phyloP scores from a whole-genome alignment of 37 sponge, comb jelly and placozoan genomes.

The Halichondria panicea region DNA sequence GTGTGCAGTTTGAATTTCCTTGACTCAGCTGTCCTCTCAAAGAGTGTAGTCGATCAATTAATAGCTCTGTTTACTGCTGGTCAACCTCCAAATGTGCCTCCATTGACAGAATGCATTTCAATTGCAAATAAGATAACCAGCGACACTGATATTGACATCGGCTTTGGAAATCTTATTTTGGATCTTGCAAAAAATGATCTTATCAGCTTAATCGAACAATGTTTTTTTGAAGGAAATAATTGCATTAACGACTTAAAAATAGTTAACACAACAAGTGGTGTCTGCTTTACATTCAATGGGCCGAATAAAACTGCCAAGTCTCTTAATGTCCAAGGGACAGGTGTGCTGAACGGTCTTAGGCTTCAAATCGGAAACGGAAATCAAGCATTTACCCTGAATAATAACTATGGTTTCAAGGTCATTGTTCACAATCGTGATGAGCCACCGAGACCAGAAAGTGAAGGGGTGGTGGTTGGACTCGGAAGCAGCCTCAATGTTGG shows the following conservation, averaged over 20 bases:
- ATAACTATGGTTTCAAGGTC: slow-evolving; percentile 2
- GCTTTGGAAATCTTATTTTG: slow-evolving; percentile 4
- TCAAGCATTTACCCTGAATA: background rate
- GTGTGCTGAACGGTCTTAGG: slow-evolving; percentile 4
- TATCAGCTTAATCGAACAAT: background rate
- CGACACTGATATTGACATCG: background rate
- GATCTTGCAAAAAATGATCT: background rate
- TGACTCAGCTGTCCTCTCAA: too few species aligned
- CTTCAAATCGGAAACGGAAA: background rate
- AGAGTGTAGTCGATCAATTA: too few species aligned
- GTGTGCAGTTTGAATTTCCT: slow-evolving; percentile 16
- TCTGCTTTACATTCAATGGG: slow-evolving; percentile 38
- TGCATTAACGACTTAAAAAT: slow-evolving; percentile 2
- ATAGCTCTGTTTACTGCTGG: too few species aligned
- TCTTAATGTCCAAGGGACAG: slow-evolving; percentile 2
- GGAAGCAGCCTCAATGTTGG: slow-evolving; percentile 1
- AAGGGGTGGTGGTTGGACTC: slow-evolving; percentile 21
- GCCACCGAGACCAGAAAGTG: slow-evolving; percentile 1
- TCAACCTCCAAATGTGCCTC: too few species aligned
- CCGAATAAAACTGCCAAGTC: background rate
- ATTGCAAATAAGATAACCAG: background rate
- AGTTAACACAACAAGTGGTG: slow-evolving; percentile 6
- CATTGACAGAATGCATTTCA: too few species aligned
- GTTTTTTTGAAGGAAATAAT: slow-evolving; percentile 6
- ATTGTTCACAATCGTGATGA: slow-evolving; percentile 26